These are phyloP conservation scores for Sebastes vulpes DNA, from an alignment of 2,797 vertebrate species.

Conservation along the genomic window DNA sequence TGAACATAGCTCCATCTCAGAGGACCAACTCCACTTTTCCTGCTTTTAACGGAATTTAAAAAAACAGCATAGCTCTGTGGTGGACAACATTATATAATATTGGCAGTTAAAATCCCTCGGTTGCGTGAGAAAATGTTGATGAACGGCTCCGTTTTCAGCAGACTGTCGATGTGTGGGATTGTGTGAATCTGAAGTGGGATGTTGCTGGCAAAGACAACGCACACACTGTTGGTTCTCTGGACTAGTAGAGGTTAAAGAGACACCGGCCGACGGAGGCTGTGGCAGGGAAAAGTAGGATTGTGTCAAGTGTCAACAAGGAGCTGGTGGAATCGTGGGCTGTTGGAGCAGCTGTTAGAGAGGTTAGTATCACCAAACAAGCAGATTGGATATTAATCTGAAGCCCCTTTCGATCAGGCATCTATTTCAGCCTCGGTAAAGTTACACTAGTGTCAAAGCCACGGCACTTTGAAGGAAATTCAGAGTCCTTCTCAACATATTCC, in stretches of 20 bases:
- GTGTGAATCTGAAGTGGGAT: constrained; percentile 16
- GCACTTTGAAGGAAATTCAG: no score
- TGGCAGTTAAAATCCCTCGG: not conserved
- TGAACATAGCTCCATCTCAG: not conserved
- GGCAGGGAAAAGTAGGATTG: not conserved
- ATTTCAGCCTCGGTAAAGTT: not conserved
- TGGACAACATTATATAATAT: not conserved
- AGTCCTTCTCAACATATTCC: not conserved
- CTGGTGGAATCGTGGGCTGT: not conserved
- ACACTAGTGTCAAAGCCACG: no score
- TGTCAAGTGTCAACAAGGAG: constrained; percentile 19
- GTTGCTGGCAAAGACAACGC: not conserved
- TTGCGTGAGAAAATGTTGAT: not conserved
- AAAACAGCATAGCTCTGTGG: not conserved
- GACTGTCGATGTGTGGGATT: constrained; percentile 16
- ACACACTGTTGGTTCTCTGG: not conserved
- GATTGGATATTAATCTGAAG: not conserved
- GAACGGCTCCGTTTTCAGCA: constrained; percentile 6
- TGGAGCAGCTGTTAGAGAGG: constrained; percentile 13
- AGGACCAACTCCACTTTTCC: not conserved
- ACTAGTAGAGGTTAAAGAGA: constrained; percentile 7
- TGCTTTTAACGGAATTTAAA: not conserved
- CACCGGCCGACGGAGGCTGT: not conserved
- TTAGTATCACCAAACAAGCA: not conserved
- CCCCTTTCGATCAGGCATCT: not conserved